Evolutionary conservation across 2,888 invertebrate genomes (phyloP).

Genomic region (Pristionchus fissidentatus): DNA sequence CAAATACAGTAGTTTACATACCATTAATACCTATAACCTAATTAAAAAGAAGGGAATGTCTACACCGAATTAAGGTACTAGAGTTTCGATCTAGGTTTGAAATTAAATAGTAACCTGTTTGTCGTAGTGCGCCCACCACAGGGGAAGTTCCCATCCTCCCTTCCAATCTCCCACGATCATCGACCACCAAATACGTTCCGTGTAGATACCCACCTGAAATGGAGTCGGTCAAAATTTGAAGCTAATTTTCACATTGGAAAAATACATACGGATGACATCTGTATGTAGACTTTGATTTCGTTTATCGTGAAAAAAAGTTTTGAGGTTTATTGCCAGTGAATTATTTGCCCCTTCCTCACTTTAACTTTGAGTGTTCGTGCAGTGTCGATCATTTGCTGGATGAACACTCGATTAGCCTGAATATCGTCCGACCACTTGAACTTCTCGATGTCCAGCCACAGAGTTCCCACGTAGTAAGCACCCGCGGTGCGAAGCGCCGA

Average conservation of each 20-base stretch:
- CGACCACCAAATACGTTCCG: neutral
- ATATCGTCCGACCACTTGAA: neutral
- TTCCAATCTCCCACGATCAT: constrained; percentile 21
- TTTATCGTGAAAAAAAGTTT: too few species aligned
- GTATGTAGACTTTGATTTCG: too few species aligned
- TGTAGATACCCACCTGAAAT: constrained; percentile 10
- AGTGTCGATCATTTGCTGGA: neutral
- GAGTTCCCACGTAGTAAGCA: neutral
- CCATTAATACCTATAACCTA: too few species aligned
- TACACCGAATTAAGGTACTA: neutral
- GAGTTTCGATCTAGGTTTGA: constrained; percentile 14
- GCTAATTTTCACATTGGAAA: too few species aligned
- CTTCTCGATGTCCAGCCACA: constrained; percentile 21
- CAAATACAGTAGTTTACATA: too few species aligned
- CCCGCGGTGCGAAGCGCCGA: neutral
- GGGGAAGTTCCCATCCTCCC: constrained; percentile 4
- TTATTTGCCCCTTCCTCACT: neutral
- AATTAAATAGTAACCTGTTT: neutral
- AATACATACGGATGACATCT: too few species aligned
- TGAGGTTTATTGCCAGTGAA: too few species aligned
- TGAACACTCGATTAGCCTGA: neutral
- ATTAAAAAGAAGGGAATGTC: too few species aligned
- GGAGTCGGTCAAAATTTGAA: too few species aligned
- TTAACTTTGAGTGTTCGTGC: neutral
- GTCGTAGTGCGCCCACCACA: neutral